phyloP scores from a whole-genome alignment of 2,888 invertebrate genomes.

The Mythimna ferrago region DNA sequence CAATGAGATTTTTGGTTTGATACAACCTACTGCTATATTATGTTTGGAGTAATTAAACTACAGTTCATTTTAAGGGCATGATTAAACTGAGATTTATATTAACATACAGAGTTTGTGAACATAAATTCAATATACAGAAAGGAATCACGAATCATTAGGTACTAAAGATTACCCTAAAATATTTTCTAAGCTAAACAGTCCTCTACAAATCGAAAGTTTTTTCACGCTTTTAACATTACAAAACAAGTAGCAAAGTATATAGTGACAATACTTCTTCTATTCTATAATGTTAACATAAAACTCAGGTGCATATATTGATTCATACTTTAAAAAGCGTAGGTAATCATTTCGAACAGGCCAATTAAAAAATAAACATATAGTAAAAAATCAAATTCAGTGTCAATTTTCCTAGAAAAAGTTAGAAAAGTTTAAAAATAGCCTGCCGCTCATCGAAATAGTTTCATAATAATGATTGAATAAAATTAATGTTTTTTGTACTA shows the following conservation, averaged over 20 bases:
- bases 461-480: background rate
- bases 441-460: background rate
- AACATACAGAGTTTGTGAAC: background rate
- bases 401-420: conserved; percentile 15
- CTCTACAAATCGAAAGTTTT: background rate
- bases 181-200: background rate
- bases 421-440: background rate
- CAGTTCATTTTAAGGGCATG: conserved; percentile 6
- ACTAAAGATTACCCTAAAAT: background rate
- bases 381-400: conserved; percentile 5
- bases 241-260: background rate
- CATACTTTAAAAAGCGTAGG: background rate
- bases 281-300: background rate
- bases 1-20: conserved; percentile 10
- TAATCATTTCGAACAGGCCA: background rate
- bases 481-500: background rate
- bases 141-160: background rate
- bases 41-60: background rate
- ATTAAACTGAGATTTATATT: background rate
- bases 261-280: conserved; percentile 17
- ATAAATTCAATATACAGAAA: background rate
- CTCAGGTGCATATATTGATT: conserved; percentile 8
- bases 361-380: background rate
- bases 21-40: conserved; percentile 7
- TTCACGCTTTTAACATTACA: background rate